phyloP scores from a whole-genome alignment of 2,888 invertebrate genomes.

The Thereva unica region DNA sequence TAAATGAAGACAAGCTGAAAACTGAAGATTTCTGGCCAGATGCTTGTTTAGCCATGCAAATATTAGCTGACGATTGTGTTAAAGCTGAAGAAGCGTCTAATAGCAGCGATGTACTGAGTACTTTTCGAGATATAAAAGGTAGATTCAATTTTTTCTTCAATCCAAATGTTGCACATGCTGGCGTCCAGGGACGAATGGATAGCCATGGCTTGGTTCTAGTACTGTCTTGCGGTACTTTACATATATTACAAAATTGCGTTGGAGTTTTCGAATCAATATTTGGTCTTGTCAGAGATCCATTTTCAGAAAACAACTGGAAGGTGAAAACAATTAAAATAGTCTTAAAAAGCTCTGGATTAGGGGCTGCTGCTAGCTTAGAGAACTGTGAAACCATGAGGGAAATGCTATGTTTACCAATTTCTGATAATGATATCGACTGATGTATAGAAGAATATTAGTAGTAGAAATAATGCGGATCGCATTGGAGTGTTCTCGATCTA shows the following conservation, averaged over 20 bases:
- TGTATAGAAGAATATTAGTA: too few relatives aligned
- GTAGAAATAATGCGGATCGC: too few relatives aligned
- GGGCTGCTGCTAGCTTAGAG: conserved; percentile 1
- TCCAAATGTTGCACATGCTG: conserved; percentile 64
- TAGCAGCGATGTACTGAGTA: conserved; percentile 50
- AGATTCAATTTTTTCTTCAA: conserved; percentile 63
- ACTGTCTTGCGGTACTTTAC: conserved; percentile 67
- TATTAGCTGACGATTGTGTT: conserved; percentile 46
- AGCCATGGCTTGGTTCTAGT: conserved; percentile 67
- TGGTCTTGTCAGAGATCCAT: conserved; percentile 66
- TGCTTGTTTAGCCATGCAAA: conserved; percentile 50
- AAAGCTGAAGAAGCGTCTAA: conserved; percentile 46
- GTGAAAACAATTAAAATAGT: conserved; percentile 64
- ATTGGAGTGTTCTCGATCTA: too few relatives aligned
- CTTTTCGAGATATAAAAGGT: conserved; percentile 54
- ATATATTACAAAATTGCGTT: conserved; percentile 59
- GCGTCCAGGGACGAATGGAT: conserved; percentile 64
- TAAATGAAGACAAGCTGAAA: conserved; percentile 56
- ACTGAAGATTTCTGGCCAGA: conserved; percentile 64
- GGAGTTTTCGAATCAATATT: conserved; percentile 71
- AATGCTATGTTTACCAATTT: conserved; percentile 27
- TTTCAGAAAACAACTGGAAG: conserved; percentile 68
- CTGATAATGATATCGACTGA: not conserved
- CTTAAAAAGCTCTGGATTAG: conserved; percentile 52
- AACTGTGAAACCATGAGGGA: conserved; percentile 23